Evolutionary conservation across 2,797 vertebrate genomes (phyloP), one percentile per base, ranked within the genome.

Genomic region (Antrozous pallidus): DNA sequence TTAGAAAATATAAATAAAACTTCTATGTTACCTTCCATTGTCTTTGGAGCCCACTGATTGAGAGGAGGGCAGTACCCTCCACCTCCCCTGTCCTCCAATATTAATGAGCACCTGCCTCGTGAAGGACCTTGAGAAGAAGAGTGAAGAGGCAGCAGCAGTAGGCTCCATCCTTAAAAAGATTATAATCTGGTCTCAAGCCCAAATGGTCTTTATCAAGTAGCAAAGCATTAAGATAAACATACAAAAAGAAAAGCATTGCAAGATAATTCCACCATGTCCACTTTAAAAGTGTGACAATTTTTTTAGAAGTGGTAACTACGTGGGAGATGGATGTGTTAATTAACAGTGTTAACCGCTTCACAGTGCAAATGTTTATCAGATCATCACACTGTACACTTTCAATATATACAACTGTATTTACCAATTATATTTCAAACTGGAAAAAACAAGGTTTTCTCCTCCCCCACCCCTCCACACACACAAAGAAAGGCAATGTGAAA

Each of bases 401-500:
- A 67, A 38, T 20, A 81, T 3, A 31, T 22, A 73, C 56, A n/a
- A 38, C n/a, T 47, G 38, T 90, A 36, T 24, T 20, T 22, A 20
- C 12, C 69, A 6, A 20, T 74, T 54, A 56, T 8, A 82, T 38
- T n/a, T 82, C 77, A 26, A 0, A 4, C n/a, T 74, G 61, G 18
- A 31, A 31, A 17, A 31, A 40, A n/a, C n/a, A 77, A 33, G 42
- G 51, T 65, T 82, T 33, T 74, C 58, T 47, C 56, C 38, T 65
- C 67, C 36, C 56, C 65, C 13, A 3, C 12, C 10, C 4, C 28
- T 0, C 26, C 56, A 31, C 26, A 61, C 31, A 33, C 31, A 65
- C 4, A 36, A 45, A 65, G 16, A 54, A n/a, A 89, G 82, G 74
- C 81, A 91, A 45, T 2, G 56, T 83, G 54, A 47, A 83, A 90